Conservation (phyloP, 2,113 vertebrate genomes). For the Aleadryas rufinucha region DNA sequence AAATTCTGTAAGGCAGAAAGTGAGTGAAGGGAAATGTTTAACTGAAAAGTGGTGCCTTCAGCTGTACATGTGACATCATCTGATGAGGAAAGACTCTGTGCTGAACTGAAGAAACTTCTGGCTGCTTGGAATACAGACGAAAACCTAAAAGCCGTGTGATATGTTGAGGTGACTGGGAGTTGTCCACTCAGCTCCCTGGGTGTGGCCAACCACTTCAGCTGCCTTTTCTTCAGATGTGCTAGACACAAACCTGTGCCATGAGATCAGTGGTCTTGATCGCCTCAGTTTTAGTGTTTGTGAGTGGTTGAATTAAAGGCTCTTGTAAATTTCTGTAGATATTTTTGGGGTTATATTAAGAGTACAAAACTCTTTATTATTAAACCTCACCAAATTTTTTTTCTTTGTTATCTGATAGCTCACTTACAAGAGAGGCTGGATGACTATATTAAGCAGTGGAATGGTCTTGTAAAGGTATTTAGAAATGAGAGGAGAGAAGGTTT, state of each 20-base stretch:
- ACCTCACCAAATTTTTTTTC: not conserved
- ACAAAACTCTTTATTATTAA: not conserved
- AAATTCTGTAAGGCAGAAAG: not conserved
- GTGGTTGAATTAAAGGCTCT: not conserved
- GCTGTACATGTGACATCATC: not conserved
- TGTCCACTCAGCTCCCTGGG: not conserved
- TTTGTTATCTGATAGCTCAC: conserved; percentile 78
- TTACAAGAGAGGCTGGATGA: conserved; percentile 91
- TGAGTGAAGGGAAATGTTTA: not conserved
- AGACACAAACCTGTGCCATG: not conserved
- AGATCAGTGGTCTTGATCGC: not conserved
- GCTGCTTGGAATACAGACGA: not conserved
- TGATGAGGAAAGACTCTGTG: not conserved
- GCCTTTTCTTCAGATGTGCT: not conserved
- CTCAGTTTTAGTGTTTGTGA: not conserved
- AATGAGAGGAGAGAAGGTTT: conserved; percentile 96
- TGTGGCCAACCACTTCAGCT: not conserved
- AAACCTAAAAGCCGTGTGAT: not conserved
- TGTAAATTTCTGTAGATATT: not conserved
- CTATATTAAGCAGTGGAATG: conserved; percentile 96
- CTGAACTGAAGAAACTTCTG: not conserved
- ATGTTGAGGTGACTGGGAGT: not conserved
- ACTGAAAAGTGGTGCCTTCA: not conserved
- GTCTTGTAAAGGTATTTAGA: conserved; percentile 92
- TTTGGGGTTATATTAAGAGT: not conserved